Base-by-base conservation (phyloP, 1,140 invertebrate genomes). In the Neocloeon triangulifer region DNA sequence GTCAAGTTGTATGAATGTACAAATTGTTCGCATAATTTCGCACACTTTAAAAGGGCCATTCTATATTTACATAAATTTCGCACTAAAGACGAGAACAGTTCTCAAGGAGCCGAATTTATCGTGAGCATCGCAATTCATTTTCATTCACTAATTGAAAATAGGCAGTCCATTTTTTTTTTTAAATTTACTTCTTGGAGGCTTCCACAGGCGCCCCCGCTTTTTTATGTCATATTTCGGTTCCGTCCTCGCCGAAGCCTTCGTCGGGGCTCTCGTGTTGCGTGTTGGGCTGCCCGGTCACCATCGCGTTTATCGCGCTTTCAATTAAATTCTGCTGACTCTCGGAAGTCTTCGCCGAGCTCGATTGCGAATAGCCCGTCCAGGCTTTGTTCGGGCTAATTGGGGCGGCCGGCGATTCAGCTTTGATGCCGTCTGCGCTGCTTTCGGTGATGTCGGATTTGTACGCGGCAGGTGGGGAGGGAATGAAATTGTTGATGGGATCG, bases 171-270 rank as follows among this genome's bases (percentile, higher is more conserved):
- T n/a, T n/a, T n/a, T n/a, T n/a, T n/a, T n/a, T n/a, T n/a, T 19
- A 31, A 15, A 13, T n/a, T 16, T 31, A 8, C 30, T 12, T 6
- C 12, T 31, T 17, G 19, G 16, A 12, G 9, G 12, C 15, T 18
- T 17, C 16, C 12, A 13, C 12, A 19, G n/a, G 8, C n/a, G 4
- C 14, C 20, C 13, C 19, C 10, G 15, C 14, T 18, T 34, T 30
- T 20, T 33, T 25, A 21, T 23, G 53, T 48, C 52, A 61, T 22
- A 60, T 59, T 32, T 60, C 58, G 41, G 57, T 53, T 5, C 49
- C 41, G 45, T 82, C 78, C 17, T 77, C 78, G 25, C 77, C 78
- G 47, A 82, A 85, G 1, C 79, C 79, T 47, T 85, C 79, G 47
- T 85, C 79, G 4, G 78, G 77, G 47, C 77, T 81, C 41, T 84